These are phyloP conservation scores for Nomada fucata DNA, from an alignment of 2,888 invertebrate species.

Conservation along the genomic window DNA sequence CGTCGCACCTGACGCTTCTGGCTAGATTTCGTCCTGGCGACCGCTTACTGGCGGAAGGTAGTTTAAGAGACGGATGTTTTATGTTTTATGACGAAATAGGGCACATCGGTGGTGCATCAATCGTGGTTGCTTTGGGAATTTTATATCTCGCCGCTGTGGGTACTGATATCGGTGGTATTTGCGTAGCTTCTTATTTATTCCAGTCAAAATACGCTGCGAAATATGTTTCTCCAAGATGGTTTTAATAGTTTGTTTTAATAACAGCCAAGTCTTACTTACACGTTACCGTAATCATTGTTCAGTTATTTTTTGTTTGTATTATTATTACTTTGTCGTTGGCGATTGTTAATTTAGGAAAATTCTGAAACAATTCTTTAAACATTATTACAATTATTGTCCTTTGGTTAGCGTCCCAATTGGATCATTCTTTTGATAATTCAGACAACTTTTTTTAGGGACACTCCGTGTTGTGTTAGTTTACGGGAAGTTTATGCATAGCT, in stretches of 20 bases:
- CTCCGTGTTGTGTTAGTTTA: too few species aligned
- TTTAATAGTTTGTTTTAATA: too few species aligned
- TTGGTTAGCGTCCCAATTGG: too few species aligned
- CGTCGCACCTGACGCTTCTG: slow-evolving; percentile 45
- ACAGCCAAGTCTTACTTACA: too few species aligned
- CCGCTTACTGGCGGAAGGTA: slow-evolving; percentile 17
- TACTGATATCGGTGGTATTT: neutral
- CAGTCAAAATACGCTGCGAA: neutral
- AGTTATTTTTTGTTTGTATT: too few species aligned
- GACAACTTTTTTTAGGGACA: too few species aligned
- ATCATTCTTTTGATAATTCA: too few species aligned
- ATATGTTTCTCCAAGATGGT: neutral
- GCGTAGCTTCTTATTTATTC: slow-evolving; percentile 5
- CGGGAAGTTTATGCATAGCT: neutral
- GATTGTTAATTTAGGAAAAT: too few species aligned
- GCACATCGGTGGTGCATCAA: slow-evolving; percentile 21
- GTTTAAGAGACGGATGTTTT: neutral
- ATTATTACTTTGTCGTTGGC: too few species aligned
- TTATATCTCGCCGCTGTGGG: neutral
- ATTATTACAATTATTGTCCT: too few species aligned
- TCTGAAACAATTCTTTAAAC: too few species aligned
- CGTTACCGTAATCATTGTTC: too few species aligned
- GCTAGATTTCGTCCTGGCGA: slow-evolving; percentile 18
- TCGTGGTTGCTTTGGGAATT: slow-evolving; percentile 9
- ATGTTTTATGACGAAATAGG: slow-evolving; percentile 24